These are phyloP conservation scores for Stomatorhinus walkeri DNA, from an alignment of 2,797 vertebrate species.

Conservation along the genomic window DNA sequence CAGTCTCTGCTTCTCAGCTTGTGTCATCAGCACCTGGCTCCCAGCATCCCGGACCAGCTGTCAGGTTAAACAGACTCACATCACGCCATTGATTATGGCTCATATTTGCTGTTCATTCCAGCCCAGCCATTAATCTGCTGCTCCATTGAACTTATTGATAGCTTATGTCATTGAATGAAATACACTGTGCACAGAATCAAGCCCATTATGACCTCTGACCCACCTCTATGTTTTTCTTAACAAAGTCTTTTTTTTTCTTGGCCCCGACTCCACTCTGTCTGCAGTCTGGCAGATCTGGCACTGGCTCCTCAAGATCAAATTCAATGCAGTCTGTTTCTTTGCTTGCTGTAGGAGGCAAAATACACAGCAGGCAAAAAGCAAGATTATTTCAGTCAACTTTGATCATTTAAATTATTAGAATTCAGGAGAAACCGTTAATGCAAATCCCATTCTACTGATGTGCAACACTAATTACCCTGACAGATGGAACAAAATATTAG, in stretches of 20 bases:
- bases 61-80: conserved; percentile 41
- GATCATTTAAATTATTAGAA: neutral
- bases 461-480: neutral
- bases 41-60: conserved; percentile 69
- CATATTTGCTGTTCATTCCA: neutral
- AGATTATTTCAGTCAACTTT: neutral
- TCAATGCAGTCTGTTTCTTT: conserved; percentile 32
- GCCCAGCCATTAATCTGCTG: neutral
- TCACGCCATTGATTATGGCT: neutral
- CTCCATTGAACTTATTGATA: neutral
- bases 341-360: neutral
- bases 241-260: conserved; percentile 70
- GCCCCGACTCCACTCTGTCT: conserved; percentile 37
- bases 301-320: conserved; percentile 33
- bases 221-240: conserved; percentile 89
- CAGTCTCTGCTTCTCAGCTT: conserved; percentile 69
- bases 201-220: conserved; percentile 52
- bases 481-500: neutral
- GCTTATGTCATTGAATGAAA: neutral
- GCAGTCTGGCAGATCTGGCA: conserved; percentile 36
- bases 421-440: neutral
- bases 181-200: neutral
- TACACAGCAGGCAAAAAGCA: neutral
- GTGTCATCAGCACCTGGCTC: conserved; percentile 61
- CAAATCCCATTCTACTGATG: neutral